Evolutionary conservation across 2,113 vertebrate species (phyloP).

Genomic region (Tachysurus fulvidraco): DNA sequence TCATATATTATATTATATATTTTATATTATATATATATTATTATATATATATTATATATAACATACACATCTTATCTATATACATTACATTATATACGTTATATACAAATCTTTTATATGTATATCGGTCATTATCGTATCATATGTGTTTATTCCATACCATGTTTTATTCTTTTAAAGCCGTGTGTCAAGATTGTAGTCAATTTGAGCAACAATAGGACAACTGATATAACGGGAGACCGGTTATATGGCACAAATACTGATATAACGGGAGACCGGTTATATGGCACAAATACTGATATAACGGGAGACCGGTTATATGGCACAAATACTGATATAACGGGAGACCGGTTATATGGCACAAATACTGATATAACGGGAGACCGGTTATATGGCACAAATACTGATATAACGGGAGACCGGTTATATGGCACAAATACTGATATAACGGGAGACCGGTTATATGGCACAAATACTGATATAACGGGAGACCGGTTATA

Average conservation of each 20-base stretch:
- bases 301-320: too few species aligned
- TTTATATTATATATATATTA: not conserved
- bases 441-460: too few species aligned
- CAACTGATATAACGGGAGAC: not conserved
- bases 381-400: not conserved
- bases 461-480: not conserved
- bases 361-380: not conserved
- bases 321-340: not conserved
- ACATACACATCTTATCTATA: too few species aligned
- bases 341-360: not conserved
- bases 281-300: not conserved
- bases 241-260: not conserved
- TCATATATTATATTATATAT: not conserved
- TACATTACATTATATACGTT: too few species aligned
- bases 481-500: too few species aligned
- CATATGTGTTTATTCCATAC: too few species aligned
- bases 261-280: too few species aligned
- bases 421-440: not conserved
- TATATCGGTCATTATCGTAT: too few species aligned
- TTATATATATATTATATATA: not conserved
- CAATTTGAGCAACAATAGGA: not conserved
- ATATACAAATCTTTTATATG: too few species aligned
- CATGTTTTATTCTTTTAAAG: too few species aligned
- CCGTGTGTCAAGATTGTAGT: not conserved
- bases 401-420: not conserved